phyloP scores from a whole-genome alignment of 2,888 invertebrate genomes.

The Archips xylosteana region DNA sequence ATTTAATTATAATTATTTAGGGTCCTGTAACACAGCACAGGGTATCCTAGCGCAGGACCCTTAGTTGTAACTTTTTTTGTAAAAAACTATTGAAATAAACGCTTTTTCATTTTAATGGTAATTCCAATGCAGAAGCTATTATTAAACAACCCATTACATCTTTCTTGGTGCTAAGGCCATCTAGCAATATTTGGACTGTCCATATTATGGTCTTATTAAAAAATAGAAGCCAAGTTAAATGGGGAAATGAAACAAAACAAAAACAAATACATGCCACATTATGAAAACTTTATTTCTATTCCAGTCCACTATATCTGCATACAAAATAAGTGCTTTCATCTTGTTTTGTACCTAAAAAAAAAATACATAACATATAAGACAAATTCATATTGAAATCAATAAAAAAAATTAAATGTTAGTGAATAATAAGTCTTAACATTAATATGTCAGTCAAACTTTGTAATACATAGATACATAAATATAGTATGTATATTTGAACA shows the following conservation, averaged over 20 bases:
- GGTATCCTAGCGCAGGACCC: too few species aligned
- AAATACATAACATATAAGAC: constrained; percentile 57
- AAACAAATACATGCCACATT: constrained; percentile 49
- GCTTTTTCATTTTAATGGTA: too few species aligned
- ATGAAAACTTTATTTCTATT: constrained; percentile 66
- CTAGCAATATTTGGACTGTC: too few species aligned
- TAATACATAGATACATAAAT: constrained; percentile 32
- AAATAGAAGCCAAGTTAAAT: background rate
- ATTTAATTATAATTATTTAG: too few species aligned
- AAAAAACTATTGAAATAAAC: too few species aligned
- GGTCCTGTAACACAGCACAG: too few species aligned
- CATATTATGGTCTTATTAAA: background rate
- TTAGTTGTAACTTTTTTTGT: too few species aligned
- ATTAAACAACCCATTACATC: too few species aligned
- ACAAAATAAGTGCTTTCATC: constrained; percentile 68
- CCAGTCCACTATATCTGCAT: constrained; percentile 69
- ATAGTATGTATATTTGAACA: constrained; percentile 26
- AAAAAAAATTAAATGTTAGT: constrained; percentile 34
- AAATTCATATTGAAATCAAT: constrained; percentile 48
- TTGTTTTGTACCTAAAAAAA: constrained; percentile 68
- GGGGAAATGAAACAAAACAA: constrained; percentile 46
- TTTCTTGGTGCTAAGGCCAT: too few species aligned
- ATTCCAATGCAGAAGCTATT: too few species aligned
- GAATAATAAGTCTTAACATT: constrained; percentile 42
- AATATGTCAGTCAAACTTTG: constrained; percentile 48